Percentiles rank a stretch among this genome's conserved stretches.
Evolutionary conservation across 2,888 invertebrate genomes (phyloP).

Genomic region (Stratiomys singularior): DNA sequence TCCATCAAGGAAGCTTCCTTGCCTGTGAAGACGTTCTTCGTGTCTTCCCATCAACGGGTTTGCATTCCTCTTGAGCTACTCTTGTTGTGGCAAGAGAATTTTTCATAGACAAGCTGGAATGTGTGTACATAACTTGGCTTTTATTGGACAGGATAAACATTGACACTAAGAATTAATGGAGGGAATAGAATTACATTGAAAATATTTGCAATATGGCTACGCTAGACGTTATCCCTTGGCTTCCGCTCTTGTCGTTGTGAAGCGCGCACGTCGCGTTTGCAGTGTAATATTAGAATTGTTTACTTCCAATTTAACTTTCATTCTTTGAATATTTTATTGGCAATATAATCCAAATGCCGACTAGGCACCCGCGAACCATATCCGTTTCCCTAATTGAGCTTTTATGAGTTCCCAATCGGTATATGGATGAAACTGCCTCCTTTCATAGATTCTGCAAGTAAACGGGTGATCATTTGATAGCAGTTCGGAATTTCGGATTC

Average conservation of each 20-base stretch:
- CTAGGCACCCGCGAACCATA: not conserved
- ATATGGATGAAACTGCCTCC: not conserved
- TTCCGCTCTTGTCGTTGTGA: not conserved
- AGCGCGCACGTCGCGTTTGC: not conserved
- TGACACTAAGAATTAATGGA: constrained; percentile 45
- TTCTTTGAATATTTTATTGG: constrained; percentile 40
- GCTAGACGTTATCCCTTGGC: constrained; percentile 6
- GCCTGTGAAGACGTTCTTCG: not conserved
- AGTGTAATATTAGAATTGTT: constrained; percentile 32
- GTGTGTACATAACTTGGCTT: constrained; percentile 44
- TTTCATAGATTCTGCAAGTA: not conserved
- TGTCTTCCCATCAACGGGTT: not conserved
- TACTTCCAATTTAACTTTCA: constrained; percentile 21
- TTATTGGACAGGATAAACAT: constrained; percentile 45
- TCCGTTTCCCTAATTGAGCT: constrained; percentile 9
- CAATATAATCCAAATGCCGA: not conserved
- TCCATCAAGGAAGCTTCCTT: constrained; percentile 1
- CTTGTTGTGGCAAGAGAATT: not conserved
- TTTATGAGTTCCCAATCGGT: constrained; percentile 24
- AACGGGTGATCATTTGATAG: too few relatives aligned
- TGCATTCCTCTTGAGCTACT: not conserved
- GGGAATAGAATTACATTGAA: constrained; percentile 45
- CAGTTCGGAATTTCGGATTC: not conserved
- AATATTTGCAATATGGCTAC: constrained; percentile 40
- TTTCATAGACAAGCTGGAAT: constrained; percentile 29